phyloP scores from a whole-genome alignment of 2,113 vertebrate species.

The Lepus americanus region DNA sequence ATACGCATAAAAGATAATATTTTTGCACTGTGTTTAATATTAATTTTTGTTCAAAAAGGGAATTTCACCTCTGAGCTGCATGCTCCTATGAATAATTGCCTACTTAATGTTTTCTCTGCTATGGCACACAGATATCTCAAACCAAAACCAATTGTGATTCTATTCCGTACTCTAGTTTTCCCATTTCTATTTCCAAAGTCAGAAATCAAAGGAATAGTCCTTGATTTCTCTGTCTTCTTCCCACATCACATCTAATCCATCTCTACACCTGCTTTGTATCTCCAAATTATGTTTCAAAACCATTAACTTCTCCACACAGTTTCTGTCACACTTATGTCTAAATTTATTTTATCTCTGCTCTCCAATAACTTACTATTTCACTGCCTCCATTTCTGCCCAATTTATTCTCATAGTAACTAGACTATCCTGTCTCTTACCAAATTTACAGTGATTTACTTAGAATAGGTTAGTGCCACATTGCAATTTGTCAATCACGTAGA shows the following conservation, averaged over 20 bases:
- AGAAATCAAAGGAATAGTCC: neutral
- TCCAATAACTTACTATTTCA: neutral
- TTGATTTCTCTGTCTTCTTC: neutral
- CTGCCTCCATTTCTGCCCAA: neutral
- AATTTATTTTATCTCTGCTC: neutral
- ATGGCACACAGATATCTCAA: neutral
- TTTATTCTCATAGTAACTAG: neutral
- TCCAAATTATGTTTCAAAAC: neutral
- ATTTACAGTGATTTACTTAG: neutral
- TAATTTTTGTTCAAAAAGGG: neutral
- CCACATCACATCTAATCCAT: neutral
- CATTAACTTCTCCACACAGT: neutral
- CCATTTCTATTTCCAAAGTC: neutral
- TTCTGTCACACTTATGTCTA: neutral
- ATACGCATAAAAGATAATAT: neutral
- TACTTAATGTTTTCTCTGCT: neutral
- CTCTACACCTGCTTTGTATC: neutral
- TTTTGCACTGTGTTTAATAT: neutral
- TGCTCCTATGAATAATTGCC: neutral
- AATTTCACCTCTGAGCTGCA: neutral
- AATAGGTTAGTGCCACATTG: neutral
- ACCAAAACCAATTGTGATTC: neutral
- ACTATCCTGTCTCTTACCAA: neutral
- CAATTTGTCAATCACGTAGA: neutral
- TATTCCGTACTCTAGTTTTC: rapidly evolving